A percentile compares a stretch with the other conserved stretches of the same genome.
Conservation (phyloP, 1,140 invertebrate species). For the Himalopsyche phryganea region DNA sequence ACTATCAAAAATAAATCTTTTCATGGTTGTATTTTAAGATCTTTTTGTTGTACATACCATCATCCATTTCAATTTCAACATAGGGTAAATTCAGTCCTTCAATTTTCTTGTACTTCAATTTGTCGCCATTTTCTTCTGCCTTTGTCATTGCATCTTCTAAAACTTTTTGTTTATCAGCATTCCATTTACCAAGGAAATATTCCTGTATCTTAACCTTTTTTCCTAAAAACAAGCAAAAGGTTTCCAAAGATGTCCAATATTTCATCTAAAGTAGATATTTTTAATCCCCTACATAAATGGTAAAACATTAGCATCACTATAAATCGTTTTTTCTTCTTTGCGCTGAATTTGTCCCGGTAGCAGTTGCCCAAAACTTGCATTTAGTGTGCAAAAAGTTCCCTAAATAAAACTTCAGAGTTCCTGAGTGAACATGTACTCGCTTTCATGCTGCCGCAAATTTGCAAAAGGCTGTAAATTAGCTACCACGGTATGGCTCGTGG, state of each 20-base stretch:
- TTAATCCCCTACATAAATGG: neutral
- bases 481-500: too few relatives aligned
- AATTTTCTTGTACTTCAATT: constrained; percentile 68
- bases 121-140: constrained; percentile 47
- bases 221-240: constrained; percentile 35
- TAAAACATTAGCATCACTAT: too few relatives aligned
- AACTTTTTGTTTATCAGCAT: constrained; percentile 57
- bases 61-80: constrained; percentile 73
- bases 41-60: constrained; percentile 56
- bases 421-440: too few relatives aligned
- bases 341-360: too few relatives aligned
- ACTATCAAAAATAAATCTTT: too few relatives aligned
- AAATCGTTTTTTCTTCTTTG: too few relatives aligned
- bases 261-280: neutral
- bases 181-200: constrained; percentile 76
- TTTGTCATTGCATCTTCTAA: constrained; percentile 51
- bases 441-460: too few relatives aligned
- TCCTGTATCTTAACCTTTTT: constrained; percentile 78
- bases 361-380: too few relatives aligned
- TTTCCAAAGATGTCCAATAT: neutral
- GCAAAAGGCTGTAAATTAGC: too few relatives aligned
- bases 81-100: constrained; percentile 84
- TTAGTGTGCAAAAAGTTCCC: too few relatives aligned
- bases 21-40: too few relatives aligned
- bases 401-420: too few relatives aligned